Evolutionary conservation across 2,797 vertebrate species (phyloP), one percentile per base, ranked within the genome.

Genomic region (Adrianichthys oophorus): DNA sequence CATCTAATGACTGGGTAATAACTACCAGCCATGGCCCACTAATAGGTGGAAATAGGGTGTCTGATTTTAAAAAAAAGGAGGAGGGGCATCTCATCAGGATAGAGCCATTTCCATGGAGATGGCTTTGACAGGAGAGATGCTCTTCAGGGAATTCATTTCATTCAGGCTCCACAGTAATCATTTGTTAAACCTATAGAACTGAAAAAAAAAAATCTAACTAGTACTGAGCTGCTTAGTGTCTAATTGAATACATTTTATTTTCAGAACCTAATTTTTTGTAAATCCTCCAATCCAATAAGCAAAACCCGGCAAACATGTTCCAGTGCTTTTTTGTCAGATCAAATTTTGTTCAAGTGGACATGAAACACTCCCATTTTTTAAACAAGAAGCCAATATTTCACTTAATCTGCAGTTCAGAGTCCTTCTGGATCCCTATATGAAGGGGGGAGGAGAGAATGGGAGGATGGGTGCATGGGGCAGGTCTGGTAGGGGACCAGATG

Each of bases 401-500:
- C 67, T 78, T 45, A 79, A 72, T 78, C 63, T 24, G 52, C 41
- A 43, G 50, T 60, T 71, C 68, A 64, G 63, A 56, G 50, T 63
- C 26, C 7, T 73, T 85, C 82, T 80, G 84, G 74, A 83, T 85
- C 82, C 70, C 67, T 52, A 69, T 57, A 48, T 66, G 63, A 51
- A 74, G 62, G 79, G 52, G 78, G 74, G 65, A 43, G 40, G 49
- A 66, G 72, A 76, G 74, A 77, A 83, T 70, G 70, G 65, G 59
- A 61, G 79, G 71, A 66, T 62, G 67, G 74, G 59, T 62, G 70
- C 56, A 74, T 69, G 82, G 85, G 83, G 83, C 74, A 85, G 85
- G 80, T 74, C 85, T 83, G 84, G 83, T 89, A 62, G 78, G 90
- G 86, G 87, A 92, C 87, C 91, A 93, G 92, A 92, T 93, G 92